Percentiles rank a stretch among this genome's conserved stretches.
phyloP scores from a whole-genome alignment of 2,113 vertebrate species.

The Oncorhynchus nerka region DNA sequence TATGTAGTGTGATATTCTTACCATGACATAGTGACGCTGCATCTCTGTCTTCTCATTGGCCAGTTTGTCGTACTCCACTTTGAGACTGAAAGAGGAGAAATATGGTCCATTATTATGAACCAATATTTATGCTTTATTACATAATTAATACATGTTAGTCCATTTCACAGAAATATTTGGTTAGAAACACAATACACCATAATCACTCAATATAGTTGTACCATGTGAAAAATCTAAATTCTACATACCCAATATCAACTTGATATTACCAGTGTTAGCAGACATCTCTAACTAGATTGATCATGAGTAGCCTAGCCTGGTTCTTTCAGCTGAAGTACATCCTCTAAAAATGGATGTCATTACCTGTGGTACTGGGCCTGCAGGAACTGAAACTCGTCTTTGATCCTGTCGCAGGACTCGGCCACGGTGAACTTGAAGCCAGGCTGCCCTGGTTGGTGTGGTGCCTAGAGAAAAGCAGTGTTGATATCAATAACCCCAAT shows the following conservation, averaged over 20 bases:
- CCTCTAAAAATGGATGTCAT: constrained; percentile 9
- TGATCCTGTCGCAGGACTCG: constrained; percentile 92
- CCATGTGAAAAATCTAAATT: too few relatives aligned
- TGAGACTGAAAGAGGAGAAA: constrained; percentile 66
- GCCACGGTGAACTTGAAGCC: constrained; percentile 95
- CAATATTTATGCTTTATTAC: not conserved
- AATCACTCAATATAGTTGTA: too few relatives aligned
- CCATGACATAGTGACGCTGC: constrained; percentile 98
- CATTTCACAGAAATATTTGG: not conserved
- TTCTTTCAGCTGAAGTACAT: not conserved
- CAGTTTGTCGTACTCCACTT: constrained; percentile 96
- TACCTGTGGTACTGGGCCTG: constrained; percentile 96
- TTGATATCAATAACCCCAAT: constrained; percentile 10
- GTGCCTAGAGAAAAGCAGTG: constrained; percentile 75
- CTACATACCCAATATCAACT: too few relatives aligned
- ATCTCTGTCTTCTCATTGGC: constrained; percentile 97
- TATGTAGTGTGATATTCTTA: constrained; percentile 63
- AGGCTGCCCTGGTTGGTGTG: constrained; percentile 91
- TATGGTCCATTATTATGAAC: not conserved
- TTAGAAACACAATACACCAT: too few relatives aligned
- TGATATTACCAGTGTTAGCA: not conserved
- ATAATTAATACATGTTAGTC: not conserved
- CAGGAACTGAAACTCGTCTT: constrained; percentile 95
- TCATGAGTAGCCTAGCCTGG: too few relatives aligned
- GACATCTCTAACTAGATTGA: not conserved